Percentiles rank a stretch among this genome's conserved stretches.
Evolutionary conservation across 2,888 invertebrate genomes (phyloP).

Genomic region (Lutraria lutraria): DNA sequence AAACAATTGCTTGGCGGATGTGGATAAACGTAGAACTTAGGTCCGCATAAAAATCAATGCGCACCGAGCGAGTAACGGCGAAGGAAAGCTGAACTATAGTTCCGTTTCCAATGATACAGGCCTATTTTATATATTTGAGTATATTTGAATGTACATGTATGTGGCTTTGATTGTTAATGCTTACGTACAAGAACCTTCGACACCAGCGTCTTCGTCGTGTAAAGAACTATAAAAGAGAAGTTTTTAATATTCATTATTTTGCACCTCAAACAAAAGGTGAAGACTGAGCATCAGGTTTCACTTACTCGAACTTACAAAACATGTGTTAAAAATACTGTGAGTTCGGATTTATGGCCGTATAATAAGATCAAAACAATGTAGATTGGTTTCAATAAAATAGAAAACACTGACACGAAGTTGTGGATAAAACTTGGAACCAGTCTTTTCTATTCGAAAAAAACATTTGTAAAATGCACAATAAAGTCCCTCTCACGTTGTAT

Average conservation of each 20-base stretch:
- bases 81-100: no score
- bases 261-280: constrained; percentile 6
- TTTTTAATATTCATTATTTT: constrained; percentile 2
- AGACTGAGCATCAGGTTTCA: background rate
- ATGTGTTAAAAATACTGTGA: background rate
- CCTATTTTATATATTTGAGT: no score
- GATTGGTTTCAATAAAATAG: constrained; percentile 48
- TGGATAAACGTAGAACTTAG: no score
- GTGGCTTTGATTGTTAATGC: no score
- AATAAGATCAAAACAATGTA: constrained; percentile 6
- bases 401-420: constrained; percentile 31
- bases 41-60: no score
- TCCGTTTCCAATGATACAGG: no score
- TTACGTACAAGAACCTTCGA: background rate
- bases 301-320: background rate
- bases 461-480: constrained; percentile 64
- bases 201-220: background rate
- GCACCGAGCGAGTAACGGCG: no score
- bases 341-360: constrained; percentile 10
- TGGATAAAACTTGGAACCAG: constrained; percentile 46
- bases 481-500: constrained; percentile 63
- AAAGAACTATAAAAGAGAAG: background rate
- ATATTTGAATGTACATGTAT: no score
- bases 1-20: no score
- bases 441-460: constrained; percentile 56